Percentiles rank a stretch among this genome's conserved stretches.
Conservation (phyloP, 2,888 invertebrate genomes). For the Oithona nana region DNA sequence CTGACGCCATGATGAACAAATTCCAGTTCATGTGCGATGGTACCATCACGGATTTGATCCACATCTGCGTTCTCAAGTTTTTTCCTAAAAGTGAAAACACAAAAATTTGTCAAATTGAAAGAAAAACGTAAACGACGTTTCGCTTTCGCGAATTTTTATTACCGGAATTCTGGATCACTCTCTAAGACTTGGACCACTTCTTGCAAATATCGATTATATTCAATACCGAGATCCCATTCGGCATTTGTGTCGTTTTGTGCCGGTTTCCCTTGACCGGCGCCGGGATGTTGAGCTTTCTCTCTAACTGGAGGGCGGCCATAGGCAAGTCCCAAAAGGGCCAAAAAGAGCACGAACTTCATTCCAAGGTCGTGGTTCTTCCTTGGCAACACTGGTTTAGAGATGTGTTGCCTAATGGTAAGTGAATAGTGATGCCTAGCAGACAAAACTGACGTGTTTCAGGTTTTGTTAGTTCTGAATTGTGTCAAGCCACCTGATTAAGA, state of each 20-base stretch:
- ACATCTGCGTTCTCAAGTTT: conserved; percentile 54
- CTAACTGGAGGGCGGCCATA: not conserved
- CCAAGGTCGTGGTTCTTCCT: too few relatives aligned
- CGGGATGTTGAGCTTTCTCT: not conserved
- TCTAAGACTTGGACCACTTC: conserved; percentile 78
- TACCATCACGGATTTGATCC: conserved; percentile 35
- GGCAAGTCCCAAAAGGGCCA: not conserved
- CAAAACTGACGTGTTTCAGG: too few relatives aligned
- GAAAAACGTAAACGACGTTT: not conserved
- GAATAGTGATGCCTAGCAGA: too few relatives aligned
- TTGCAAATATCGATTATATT: conserved; percentile 69
- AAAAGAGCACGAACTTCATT: too few relatives aligned
- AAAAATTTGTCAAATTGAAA: not conserved
- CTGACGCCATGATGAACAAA: conserved; percentile 72
- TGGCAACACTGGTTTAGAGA: too few relatives aligned
- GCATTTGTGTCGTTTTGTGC: not conserved
- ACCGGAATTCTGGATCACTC: conserved; percentile 60
- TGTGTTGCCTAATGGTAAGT: too few relatives aligned
- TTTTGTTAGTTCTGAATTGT: too few relatives aligned
- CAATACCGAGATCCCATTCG: conserved; percentile 33
- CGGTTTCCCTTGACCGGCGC: not conserved
- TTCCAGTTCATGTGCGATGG: conserved; percentile 73
- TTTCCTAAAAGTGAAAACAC: conserved; percentile 25
- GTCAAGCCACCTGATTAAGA: too few relatives aligned
- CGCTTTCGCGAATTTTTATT: too few relatives aligned